Evolutionary conservation across 2,797 vertebrate genomes (phyloP).

Genomic region (Vireo griseus): DNA sequence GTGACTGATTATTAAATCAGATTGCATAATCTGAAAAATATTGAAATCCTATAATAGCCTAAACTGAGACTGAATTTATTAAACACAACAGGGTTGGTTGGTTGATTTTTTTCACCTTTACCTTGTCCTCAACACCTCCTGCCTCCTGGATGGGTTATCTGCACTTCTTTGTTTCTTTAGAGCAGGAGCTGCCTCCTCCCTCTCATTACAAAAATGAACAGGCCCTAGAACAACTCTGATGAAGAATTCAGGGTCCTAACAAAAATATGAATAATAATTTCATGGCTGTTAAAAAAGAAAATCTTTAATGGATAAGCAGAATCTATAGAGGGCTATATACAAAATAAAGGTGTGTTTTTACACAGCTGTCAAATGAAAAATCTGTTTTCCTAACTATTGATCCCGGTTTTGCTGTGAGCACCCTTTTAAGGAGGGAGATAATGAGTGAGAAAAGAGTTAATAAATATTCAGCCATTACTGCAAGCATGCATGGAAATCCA

Average conservation of each 20-base stretch:
- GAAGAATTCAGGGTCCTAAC: not conserved
- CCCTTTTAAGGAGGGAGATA: slow-evolving; percentile 50
- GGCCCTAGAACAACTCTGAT: not conserved
- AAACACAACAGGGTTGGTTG: not conserved
- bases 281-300: not conserved
- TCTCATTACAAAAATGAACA: not conserved
- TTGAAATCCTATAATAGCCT: not conserved
- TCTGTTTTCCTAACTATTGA: slow-evolving; percentile 41
- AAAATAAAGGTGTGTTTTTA: not conserved
- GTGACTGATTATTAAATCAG: not conserved
- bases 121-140: not conserved
- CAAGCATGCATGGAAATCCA: slow-evolving; percentile 57
- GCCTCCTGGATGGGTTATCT: not conserved
- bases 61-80: not conserved
- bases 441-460: slow-evolving; percentile 69
- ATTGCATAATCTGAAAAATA: slow-evolving; percentile 26
- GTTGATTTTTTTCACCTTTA: not conserved
- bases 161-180: not conserved
- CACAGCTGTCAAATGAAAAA: not conserved
- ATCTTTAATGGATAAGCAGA: not conserved
- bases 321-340: not conserved
- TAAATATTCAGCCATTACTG: slow-evolving; percentile 61
- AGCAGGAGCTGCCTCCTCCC: not conserved
- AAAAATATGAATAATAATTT: not conserved
- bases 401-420: slow-evolving; percentile 46